Evolutionary conservation across 2,113 vertebrate species (phyloP).

Genomic region (Aix galericulata): DNA sequence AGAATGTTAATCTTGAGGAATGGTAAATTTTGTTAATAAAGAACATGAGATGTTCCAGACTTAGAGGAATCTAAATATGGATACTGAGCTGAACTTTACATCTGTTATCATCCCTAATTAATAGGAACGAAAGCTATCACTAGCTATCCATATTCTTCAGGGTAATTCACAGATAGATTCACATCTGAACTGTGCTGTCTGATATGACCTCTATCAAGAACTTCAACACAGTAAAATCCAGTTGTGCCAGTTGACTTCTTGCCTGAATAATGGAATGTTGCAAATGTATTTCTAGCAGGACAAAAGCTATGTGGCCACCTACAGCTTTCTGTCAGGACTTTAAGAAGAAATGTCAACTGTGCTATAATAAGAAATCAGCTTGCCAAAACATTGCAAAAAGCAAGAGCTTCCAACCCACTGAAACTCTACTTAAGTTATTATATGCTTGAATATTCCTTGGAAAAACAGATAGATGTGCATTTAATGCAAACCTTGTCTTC

Average conservation of each 20-base stretch:
- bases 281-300: constrained; percentile 1
- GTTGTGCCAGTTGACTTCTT: background rate
- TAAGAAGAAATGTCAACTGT: constrained; percentile 63
- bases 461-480: constrained; percentile 75
- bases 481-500: constrained; percentile 75
- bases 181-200: background rate
- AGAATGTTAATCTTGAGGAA: background rate
- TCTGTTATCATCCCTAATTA: background rate
- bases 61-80: background rate
- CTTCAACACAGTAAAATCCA: background rate
- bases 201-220: background rate
- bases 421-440: constrained; percentile 76
- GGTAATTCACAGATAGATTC: background rate
- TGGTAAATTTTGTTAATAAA: background rate
- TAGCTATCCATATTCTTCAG: background rate
- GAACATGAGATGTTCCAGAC: background rate
- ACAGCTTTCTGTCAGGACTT: constrained; percentile 66
- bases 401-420: constrained; percentile 69
- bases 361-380: constrained; percentile 68
- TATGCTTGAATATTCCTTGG: constrained; percentile 67
- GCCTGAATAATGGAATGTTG: background rate
- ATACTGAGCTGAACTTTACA: background rate
- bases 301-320: constrained; percentile 42
- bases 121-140: background rate
- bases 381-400: constrained; percentile 63